These are phyloP conservation scores for Brachionichthys hirsutus DNA, from an alignment of 2,113 vertebrate species.

Conservation along the genomic window DNA sequence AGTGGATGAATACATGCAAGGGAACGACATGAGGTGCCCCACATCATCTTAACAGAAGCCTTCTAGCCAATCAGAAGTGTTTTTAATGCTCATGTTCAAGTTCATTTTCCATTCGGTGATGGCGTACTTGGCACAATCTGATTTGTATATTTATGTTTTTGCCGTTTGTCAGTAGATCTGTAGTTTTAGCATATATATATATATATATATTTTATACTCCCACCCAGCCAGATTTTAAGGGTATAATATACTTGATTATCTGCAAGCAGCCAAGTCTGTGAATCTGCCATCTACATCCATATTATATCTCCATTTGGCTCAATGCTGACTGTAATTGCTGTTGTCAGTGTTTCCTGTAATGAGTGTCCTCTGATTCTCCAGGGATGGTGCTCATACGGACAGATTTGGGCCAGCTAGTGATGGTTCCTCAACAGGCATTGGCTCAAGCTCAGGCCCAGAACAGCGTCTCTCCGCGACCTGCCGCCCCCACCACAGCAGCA, in stretches of 20 bases:
- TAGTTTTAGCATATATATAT: no score
- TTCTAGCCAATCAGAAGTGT: neutral
- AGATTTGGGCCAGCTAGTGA: constrained; percentile 84
- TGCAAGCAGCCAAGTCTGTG: neutral
- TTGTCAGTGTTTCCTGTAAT: constrained; percentile 1
- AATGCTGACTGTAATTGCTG: neutral
- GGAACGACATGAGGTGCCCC: no score
- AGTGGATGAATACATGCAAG: no score
- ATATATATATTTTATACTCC: no score
- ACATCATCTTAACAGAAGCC: no score
- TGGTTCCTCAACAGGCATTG: constrained; percentile 87
- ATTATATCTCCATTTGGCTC: neutral
- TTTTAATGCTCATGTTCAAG: neutral
- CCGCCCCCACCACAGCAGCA: constrained; percentile 78
- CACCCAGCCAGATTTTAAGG: no score
- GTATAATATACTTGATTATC: no score
- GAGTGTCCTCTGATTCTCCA: constrained; percentile 47
- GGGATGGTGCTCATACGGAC: constrained; percentile 88
- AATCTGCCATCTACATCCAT: neutral
- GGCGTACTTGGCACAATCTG: no score
- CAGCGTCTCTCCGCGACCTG: constrained; percentile 79
- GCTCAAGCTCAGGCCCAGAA: constrained; percentile 81
- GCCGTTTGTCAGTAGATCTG: no score
- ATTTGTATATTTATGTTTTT: neutral
- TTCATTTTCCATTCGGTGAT: neutral